Percentiles rank a stretch among this genome's conserved stretches.
Evolutionary conservation across 2,888 invertebrate genomes (phyloP).

Genomic region (Torymus tubicola): DNA sequence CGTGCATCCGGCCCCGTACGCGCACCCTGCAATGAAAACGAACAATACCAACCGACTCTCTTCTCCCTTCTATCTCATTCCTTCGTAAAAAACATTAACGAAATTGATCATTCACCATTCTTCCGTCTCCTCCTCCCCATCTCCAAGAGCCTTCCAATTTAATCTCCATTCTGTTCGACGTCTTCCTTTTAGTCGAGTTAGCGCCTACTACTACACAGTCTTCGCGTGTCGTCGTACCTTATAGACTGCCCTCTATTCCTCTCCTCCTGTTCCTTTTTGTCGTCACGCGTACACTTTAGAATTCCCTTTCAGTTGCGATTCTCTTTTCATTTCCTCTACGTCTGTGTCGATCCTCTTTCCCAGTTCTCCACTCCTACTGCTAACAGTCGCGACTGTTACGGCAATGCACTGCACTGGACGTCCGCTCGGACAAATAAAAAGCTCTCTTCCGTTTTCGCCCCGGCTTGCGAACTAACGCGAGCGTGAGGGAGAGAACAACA

Average conservation of each 20-base stretch:
- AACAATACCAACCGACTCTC: too few species aligned
- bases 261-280: neutral
- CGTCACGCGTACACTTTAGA: neutral
- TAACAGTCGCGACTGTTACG: too few species aligned
- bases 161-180: conserved; percentile 43
- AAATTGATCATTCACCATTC: conserved; percentile 35
- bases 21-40: neutral
- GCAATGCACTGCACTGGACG: neutral
- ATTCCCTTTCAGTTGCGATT: conserved; percentile 12
- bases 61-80: too few species aligned
- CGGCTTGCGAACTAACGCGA: conserved; percentile 1
- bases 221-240: neutral
- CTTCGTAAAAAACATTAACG: neutral
- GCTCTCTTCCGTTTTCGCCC: neutral
- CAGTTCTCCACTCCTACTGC: too few species aligned
- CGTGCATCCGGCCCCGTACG: neutral
- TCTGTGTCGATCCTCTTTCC: too few species aligned
- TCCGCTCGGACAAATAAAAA: conserved; percentile 12
- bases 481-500: too few species aligned
- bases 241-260: neutral
- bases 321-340: conserved; percentile 7
- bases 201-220: neutral
- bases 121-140: conserved; percentile 4
- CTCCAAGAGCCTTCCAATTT: conserved; percentile 38
- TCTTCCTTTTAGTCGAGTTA: conserved; percentile 15